Evolutionary conservation across 2,888 invertebrate genomes (phyloP).

Genomic region (Drosophila siamana): DNA sequence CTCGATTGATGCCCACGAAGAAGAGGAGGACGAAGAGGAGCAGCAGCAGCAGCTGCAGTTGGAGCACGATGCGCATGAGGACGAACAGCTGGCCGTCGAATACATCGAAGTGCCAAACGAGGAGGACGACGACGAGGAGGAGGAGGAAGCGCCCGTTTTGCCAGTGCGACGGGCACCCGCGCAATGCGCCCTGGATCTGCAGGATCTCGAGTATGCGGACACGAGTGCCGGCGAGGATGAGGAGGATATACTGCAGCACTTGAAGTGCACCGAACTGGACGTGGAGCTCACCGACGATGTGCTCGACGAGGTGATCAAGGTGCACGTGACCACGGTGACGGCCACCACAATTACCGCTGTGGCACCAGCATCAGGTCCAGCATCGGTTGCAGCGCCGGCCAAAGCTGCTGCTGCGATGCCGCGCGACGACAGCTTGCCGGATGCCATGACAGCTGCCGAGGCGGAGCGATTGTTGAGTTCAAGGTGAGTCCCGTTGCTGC

Average conservation of each 20-base stretch:
- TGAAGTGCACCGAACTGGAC: conserved; percentile 84
- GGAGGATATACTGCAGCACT: conserved; percentile 85
- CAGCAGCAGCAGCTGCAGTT: conserved; percentile 4
- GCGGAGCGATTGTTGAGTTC: conserved; percentile 94
- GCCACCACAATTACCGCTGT: conserved; percentile 1
- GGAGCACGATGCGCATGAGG: conserved; percentile 15
- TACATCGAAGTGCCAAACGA: conserved; percentile 45
- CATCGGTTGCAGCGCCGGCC: neutral
- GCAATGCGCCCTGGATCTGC: conserved; percentile 86
- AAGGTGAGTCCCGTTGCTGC: conserved; percentile 87
- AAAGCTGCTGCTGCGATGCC: conserved; percentile 50
- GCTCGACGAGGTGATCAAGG: conserved; percentile 60
- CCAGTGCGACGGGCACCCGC: conserved; percentile 80
- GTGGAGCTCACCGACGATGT: conserved; percentile 82
- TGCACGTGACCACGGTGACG: conserved; percentile 33
- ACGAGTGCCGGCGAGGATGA: conserved; percentile 86
- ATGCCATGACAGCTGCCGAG: conserved; percentile 93
- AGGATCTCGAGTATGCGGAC: conserved; percentile 87
- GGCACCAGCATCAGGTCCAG: neutral
- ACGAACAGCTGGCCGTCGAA: conserved; percentile 63
- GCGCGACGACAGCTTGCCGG: conserved; percentile 85
- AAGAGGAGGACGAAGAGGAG: conserved; percentile 67
- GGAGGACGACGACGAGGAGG: conserved; percentile 25
- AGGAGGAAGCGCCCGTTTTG: conserved; percentile 57
- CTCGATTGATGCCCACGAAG: conserved; percentile 82